phyloP scores from a whole-genome alignment of 2,888 invertebrate genomes.

The Conops quadrifasciatus region DNA sequence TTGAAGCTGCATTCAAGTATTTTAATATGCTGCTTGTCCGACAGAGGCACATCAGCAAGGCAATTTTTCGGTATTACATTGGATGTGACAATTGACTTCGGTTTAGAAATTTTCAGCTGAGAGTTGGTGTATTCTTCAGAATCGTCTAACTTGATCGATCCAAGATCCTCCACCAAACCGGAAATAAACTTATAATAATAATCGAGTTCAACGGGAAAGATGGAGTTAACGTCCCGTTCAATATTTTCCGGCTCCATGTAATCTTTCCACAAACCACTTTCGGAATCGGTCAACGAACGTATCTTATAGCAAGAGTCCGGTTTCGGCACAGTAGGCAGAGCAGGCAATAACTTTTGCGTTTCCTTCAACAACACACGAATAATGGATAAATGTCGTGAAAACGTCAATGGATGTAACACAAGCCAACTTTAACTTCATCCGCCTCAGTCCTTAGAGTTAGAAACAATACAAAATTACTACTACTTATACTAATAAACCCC shows the following conservation, averaged over 20 bases:
- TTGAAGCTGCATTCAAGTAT: slow-evolving; percentile 50
- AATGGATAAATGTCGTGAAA: too few species aligned
- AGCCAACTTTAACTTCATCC: too few species aligned
- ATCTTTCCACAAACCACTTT: slow-evolving; percentile 51
- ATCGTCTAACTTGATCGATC: slow-evolving; percentile 45
- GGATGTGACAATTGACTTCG: not conserved
- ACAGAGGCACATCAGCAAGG: slow-evolving; percentile 40
- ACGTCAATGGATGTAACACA: too few species aligned
- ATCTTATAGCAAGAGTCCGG: slow-evolving; percentile 42
- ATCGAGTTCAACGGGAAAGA: slow-evolving; percentile 74
- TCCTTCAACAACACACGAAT: slow-evolving; percentile 40
- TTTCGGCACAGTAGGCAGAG: slow-evolving; percentile 49
- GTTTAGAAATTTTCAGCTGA: slow-evolving; percentile 49
- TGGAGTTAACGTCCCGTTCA: slow-evolving; percentile 68
- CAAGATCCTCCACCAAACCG: slow-evolving; percentile 43
- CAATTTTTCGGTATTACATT: not conserved
- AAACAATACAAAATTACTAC: too few species aligned
- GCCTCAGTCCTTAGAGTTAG: too few species aligned
- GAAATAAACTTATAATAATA: slow-evolving; percentile 74
- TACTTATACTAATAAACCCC: too few species aligned
- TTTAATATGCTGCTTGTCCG: slow-evolving; percentile 42
- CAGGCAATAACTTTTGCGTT: slow-evolving; percentile 50
- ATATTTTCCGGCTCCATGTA: slow-evolving; percentile 74
- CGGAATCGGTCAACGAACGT: slow-evolving; percentile 36
- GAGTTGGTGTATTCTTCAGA: slow-evolving; percentile 46